A percentile compares a stretch with the other conserved stretches of the same genome.
Evolutionary conservation across 2,888 invertebrate species (phyloP).

Genomic region (Hypolimnas misippus): DNA sequence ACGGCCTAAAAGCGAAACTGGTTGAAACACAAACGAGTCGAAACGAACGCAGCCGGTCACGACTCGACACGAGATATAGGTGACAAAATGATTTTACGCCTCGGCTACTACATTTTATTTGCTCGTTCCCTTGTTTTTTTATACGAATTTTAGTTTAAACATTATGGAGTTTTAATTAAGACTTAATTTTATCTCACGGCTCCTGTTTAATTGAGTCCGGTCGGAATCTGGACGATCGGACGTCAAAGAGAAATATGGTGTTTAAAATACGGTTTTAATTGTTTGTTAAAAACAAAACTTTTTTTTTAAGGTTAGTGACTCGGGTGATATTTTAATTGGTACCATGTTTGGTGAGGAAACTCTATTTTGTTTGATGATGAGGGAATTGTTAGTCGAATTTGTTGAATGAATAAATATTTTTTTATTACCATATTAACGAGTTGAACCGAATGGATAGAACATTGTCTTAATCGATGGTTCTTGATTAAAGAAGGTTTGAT

Average conservation of each 20-base stretch:
- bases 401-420: too few relatives aligned
- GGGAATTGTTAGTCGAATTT: background rate
- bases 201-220: conserved; percentile 54
- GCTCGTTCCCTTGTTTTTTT: conserved; percentile 37
- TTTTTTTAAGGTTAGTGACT: conserved; percentile 22
- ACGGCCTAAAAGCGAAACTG: background rate
- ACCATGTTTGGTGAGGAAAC: background rate
- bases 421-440: too few relatives aligned
- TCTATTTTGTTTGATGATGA: background rate
- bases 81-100: conserved; percentile 74
- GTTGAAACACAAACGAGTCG: conserved; percentile 32
- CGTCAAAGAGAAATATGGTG: conserved; percentile 51
- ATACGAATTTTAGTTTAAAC: conserved; percentile 48
- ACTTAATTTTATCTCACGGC: conserved; percentile 79
- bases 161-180: conserved; percentile 80
- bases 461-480: too few relatives aligned
- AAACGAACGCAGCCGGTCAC: conserved; percentile 48
- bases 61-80: conserved; percentile 53
- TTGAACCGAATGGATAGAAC: too few relatives aligned
- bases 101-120: conserved; percentile 43
- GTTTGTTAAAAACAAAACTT: conserved; percentile 28
- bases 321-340: conserved; percentile 31
- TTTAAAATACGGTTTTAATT: conserved; percentile 43
- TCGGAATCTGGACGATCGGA: conserved; percentile 55
- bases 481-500: too few relatives aligned